Evolutionary conservation across 2,113 vertebrate species (phyloP).

Genomic region (Macaca mulatta): DNA sequence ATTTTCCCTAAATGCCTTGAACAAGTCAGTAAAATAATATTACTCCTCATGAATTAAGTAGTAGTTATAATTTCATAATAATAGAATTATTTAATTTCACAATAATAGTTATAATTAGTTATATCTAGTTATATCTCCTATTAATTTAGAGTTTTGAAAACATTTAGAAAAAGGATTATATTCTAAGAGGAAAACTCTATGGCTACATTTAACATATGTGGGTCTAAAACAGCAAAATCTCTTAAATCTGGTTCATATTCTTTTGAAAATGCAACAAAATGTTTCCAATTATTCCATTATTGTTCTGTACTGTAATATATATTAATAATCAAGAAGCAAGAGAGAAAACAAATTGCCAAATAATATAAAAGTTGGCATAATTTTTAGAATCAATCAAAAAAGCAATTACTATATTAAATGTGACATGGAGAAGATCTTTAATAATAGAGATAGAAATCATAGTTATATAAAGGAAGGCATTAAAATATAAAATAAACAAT

Average conservation of each 20-base stretch:
- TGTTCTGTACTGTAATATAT: background rate
- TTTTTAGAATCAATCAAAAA: background rate
- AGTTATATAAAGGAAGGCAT: background rate
- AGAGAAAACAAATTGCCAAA: background rate
- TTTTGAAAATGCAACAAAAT: background rate
- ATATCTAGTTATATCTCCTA: background rate
- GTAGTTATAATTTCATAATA: background rate
- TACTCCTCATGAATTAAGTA: background rate
- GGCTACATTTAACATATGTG: background rate
- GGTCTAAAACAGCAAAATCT: background rate
- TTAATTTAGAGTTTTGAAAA: background rate
- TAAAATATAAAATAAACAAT: background rate
- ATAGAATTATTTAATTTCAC: background rate
- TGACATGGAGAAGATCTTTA: background rate
- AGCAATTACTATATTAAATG: background rate
- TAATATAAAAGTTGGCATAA: background rate
- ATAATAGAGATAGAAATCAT: background rate
- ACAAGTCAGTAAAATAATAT: background rate
- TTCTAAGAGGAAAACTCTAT: background rate
- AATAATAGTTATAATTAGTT: background rate
- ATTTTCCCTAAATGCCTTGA: background rate
- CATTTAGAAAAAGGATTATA: background rate
- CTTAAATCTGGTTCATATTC: background rate
- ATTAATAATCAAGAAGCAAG: background rate
- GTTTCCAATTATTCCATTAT: background rate